These are phyloP conservation scores for Euplexia lucipara DNA, from an alignment of 2,888 invertebrate species.

Conservation along the genomic window DNA sequence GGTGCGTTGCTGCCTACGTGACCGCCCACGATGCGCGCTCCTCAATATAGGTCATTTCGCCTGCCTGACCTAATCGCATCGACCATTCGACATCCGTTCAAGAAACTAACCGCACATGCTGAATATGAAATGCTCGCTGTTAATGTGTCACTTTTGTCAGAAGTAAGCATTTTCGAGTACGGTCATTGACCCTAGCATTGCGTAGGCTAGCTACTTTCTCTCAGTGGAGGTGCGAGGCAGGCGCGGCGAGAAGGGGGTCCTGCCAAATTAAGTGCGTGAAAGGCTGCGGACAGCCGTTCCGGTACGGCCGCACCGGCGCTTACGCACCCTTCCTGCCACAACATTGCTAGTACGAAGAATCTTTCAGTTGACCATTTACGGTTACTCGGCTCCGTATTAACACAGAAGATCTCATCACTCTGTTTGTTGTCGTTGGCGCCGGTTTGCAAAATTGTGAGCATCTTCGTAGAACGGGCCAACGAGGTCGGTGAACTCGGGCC, in stretches of 20 bases:
- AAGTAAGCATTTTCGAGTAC: constrained; percentile 89
- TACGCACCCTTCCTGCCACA: constrained; percentile 68
- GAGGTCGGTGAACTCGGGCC: constrained; percentile 80
- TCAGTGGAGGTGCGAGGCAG: constrained; percentile 78
- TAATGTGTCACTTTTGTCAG: constrained; percentile 90
- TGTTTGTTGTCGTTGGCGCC: constrained; percentile 68
- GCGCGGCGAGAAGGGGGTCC: constrained; percentile 85
- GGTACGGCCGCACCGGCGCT: constrained; percentile 69
- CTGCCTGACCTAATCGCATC: constrained; percentile 81
- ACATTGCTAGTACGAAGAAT: constrained; percentile 55
- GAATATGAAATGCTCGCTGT: constrained; percentile 88
- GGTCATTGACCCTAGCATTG: constrained; percentile 90
- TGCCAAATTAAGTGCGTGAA: constrained; percentile 91
- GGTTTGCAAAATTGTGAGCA: constrained; percentile 68
- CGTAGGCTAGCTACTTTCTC: constrained; percentile 91
- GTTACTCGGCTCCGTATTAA: constrained; percentile 53
- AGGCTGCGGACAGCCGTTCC: constrained; percentile 85
- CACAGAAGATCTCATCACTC: constrained; percentile 47
- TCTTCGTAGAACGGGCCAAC: constrained; percentile 75
- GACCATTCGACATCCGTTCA: constrained; percentile 82
- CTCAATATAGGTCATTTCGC: constrained; percentile 73
- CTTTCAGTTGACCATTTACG: constrained; percentile 57
- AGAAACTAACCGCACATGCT: constrained; percentile 88
- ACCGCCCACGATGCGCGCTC: constrained; percentile 61
- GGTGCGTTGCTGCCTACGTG: constrained; percentile 67